Evolutionary conservation across 2,797 vertebrate genomes (phyloP).

Genomic region (Premnoplex brunnescens): DNA sequence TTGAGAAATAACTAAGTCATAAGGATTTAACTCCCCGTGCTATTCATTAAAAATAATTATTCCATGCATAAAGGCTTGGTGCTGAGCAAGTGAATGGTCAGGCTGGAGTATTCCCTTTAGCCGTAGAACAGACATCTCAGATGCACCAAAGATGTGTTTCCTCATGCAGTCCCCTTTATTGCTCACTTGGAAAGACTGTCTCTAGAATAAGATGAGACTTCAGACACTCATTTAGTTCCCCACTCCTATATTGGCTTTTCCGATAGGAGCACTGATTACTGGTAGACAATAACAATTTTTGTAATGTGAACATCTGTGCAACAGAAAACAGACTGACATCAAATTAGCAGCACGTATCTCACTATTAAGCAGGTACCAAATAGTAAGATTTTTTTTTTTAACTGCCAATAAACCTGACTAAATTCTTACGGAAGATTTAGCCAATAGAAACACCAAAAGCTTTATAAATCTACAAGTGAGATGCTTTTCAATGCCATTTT

Average conservation of each 20-base stretch:
- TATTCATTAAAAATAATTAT: constrained; percentile 62
- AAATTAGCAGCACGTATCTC: constrained; percentile 14
- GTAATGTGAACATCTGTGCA: constrained; percentile 50
- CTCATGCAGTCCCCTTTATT: not conserved
- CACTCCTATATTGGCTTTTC: constrained; percentile 21
- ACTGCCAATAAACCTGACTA: not conserved
- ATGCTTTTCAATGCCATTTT: not conserved
- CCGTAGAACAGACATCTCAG: not conserved
- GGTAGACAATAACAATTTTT: constrained; percentile 39
- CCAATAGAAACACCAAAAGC: not conserved
- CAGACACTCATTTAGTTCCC: constrained; percentile 42
- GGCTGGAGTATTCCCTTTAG: constrained; percentile 19
- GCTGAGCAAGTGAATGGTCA: not conserved
- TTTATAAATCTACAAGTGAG: not conserved
- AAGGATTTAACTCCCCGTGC: constrained; percentile 11
- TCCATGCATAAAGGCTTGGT: not conserved
- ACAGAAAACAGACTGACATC: constrained; percentile 34
- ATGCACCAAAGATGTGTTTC: not conserved
- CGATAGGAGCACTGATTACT: not conserved
- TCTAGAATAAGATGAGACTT: constrained; percentile 35
- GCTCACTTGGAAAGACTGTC: constrained; percentile 14
- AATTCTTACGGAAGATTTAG: not conserved
- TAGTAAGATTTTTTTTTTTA: not conserved
- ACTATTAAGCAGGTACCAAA: constrained; percentile 16
- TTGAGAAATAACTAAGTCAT: constrained; percentile 55